phyloP scores from a whole-genome alignment of 2,888 invertebrate species.

The Exocentrus adspersus region DNA sequence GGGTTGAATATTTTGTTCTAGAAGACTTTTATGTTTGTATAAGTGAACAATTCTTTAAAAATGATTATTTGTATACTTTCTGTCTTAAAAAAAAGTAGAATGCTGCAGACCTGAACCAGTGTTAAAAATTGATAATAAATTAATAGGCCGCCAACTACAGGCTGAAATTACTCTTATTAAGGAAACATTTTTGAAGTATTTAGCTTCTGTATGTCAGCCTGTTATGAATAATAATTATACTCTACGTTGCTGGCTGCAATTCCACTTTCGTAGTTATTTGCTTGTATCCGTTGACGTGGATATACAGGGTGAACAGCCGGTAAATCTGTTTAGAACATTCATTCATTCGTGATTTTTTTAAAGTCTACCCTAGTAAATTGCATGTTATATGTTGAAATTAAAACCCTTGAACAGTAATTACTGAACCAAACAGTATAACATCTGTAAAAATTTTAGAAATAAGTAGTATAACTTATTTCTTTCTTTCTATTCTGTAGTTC shows the following conservation, averaged over 20 bases:
- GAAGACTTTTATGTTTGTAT: not conserved
- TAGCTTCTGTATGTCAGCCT: conserved; percentile 14
- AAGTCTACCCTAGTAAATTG: too few species aligned
- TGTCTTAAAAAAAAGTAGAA: not conserved
- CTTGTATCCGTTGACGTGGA: not conserved
- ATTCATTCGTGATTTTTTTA: too few species aligned
- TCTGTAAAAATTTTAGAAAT: too few species aligned
- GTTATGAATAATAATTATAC: conserved; percentile 21
- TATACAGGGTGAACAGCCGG: conserved; percentile 1
- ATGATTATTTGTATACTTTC: too few species aligned
- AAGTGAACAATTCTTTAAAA: too few species aligned
- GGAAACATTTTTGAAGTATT: not conserved
- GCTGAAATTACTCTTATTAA: conserved; percentile 12
- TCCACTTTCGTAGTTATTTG: conserved; percentile 3
- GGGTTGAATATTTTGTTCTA: not conserved
- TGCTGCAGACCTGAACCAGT: not conserved
- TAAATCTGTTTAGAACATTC: too few species aligned
- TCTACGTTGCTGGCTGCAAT: not conserved
- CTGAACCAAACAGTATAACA: too few species aligned
- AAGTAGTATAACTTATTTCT: too few species aligned
- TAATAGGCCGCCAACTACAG: not conserved
- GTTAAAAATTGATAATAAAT: not conserved
- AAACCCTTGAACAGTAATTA: too few species aligned
- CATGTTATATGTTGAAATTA: too few species aligned
- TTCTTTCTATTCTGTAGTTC: too few species aligned